Base-by-base conservation (phyloP, 2,797 vertebrate species). In the Manis javanica region DNA sequence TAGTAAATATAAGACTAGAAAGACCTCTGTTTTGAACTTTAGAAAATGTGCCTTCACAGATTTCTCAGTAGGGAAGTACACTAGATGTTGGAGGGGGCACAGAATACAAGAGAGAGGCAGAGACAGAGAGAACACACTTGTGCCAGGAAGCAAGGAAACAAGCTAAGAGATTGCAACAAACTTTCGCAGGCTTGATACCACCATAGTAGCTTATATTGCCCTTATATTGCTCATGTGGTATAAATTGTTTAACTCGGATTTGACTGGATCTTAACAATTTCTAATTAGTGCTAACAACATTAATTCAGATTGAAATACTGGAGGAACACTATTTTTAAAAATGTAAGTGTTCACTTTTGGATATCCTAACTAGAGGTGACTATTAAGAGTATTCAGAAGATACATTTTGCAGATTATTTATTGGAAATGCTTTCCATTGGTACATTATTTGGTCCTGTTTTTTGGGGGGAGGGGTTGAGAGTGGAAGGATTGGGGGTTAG, bases 31-130 rank as follows among this genome's bases (percentile, higher is more conserved):
- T 87, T 79, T 69, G 81, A 63, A 21, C 24, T 96, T 64, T 64
- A 72, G 61, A 55, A 91, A 86, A 91, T 39, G 31, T 37, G 66
- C 75, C 31, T 90, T 91, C 26, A 51, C 71, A 53, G 26, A 74
- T 74, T 93, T 81, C 81, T 90, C 87, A 64, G 57, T 4, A 78
- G 14, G 21, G 74, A 85, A 92, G 49, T 86, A 82, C 79, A 90
- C 63, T 37, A 46, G 72, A 72, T 83, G 19, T 64, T 49, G 23
- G 5, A 29, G 2, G 15, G 51, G 26, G 21, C 34, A 64, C 18
- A 72, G 34, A 37, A 79, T 12, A 11, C 39, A 23, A 71, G 21
- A 19, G 3, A 26, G 11, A 15, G 26, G 39, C 6, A 59, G 51
- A 15, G 8, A 26, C 3, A 46, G n/a, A 59, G 16, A 3, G 14